These are phyloP conservation scores for Parnassius mnemosyne DNA, from an alignment of 2,888 invertebrate genomes.

Conservation along the genomic window DNA sequence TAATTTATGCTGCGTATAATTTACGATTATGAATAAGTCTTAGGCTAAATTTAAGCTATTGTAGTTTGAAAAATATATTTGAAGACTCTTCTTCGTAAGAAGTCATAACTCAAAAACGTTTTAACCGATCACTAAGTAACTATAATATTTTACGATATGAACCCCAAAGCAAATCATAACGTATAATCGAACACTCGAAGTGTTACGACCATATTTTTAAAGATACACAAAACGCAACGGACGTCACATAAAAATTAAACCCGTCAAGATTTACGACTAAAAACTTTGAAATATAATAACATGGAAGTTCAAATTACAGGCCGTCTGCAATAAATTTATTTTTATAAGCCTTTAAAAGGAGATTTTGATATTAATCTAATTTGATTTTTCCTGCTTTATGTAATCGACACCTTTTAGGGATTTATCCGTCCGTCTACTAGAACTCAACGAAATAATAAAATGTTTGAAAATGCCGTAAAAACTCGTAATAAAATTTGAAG, in stretches of 20 bases:
- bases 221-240: slow-evolving; percentile 47
- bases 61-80: no score
- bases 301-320: slow-evolving; percentile 63
- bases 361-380: slow-evolving; percentile 25
- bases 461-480: slow-evolving; percentile 15
- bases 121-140: not conserved
- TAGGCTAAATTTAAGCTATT: no score
- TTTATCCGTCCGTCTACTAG: slow-evolving; percentile 11
- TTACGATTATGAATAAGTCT: no score
- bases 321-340: slow-evolving; percentile 62
- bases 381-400: slow-evolving; percentile 18
- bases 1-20: no score
- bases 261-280: slow-evolving; percentile 64
- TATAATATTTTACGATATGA: slow-evolving; percentile 23
- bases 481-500: no score
- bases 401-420: slow-evolving; percentile 29
- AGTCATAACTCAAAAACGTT: not conserved
- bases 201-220: slow-evolving; percentile 26
- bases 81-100: not conserved
- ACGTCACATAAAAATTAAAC: slow-evolving; percentile 72
- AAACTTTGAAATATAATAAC: slow-evolving; percentile 76
- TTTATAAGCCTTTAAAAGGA: slow-evolving; percentile 47
- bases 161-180: slow-evolving; percentile 7
- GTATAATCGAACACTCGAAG: slow-evolving; percentile 19
- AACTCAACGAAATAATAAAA: slow-evolving; percentile 14